Evolutionary conservation across 2,113 vertebrate species (phyloP).

Genomic region (Coracopsis vasa): DNA sequence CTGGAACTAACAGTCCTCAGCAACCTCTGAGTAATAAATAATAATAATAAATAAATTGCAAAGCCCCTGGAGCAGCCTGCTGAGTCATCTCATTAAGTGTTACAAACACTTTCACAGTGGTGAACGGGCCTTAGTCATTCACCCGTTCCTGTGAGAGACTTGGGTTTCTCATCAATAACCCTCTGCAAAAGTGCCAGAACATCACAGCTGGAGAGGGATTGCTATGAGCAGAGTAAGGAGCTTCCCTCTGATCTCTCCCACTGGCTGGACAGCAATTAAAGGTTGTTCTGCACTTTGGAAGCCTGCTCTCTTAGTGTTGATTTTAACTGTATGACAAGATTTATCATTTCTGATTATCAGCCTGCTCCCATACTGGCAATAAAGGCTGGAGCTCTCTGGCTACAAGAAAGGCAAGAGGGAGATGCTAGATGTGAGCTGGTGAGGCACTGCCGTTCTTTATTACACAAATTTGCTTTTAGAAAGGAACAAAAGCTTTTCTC

Average conservation of each 20-base stretch:
- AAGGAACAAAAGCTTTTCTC: neutral
- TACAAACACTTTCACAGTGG: constrained; percentile 46
- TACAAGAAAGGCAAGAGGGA: neutral
- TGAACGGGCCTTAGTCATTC: constrained; percentile 24
- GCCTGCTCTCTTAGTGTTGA: neutral
- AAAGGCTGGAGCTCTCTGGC: neutral
- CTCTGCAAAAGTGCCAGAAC: neutral
- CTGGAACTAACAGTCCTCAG: constrained; percentile 4
- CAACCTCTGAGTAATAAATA: constrained; percentile 55
- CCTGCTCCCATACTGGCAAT: neutral
- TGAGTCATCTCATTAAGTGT: constrained; percentile 61
- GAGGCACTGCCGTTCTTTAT: neutral
- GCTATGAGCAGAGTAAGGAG: neutral
- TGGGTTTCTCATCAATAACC: constrained; percentile 42
- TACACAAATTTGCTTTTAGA: neutral
- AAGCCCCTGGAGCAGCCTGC: constrained; percentile 8
- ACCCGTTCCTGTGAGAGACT: constrained; percentile 9
- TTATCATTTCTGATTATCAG: neutral
- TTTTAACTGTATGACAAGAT: neutral
- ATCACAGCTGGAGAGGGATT: neutral
- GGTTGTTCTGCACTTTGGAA: neutral
- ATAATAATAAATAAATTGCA: constrained; percentile 36
- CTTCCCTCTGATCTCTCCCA: neutral
- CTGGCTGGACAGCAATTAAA: neutral
- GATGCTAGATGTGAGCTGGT: neutral